phyloP scores from a whole-genome alignment of 2,113 vertebrate species.

The Carassius auratus region DNA sequence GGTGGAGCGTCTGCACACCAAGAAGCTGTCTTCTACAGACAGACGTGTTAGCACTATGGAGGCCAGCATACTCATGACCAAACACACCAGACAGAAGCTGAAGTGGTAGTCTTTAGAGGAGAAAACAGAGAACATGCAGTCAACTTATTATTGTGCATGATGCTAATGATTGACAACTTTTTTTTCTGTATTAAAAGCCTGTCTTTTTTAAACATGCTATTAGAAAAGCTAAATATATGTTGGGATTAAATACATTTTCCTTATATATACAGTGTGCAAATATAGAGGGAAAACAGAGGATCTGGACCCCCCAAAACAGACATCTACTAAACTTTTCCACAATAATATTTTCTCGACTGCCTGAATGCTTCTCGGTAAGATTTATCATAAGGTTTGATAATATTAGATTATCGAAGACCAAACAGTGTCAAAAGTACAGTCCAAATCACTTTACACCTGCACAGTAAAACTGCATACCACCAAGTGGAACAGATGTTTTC shows the following conservation, averaged over 20 bases:
- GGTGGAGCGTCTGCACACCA: slow-evolving; percentile 33
- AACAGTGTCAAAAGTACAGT: not conserved
- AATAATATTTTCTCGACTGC: not conserved
- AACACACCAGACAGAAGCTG: slow-evolving; percentile 67
- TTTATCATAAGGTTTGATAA: no score
- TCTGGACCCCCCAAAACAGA: not conserved
- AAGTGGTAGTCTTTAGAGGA: slow-evolving; percentile 71
- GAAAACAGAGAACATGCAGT: not conserved
- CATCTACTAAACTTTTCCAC: not conserved
- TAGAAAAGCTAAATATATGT: not conserved
- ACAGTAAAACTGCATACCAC: no score
- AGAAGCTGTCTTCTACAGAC: slow-evolving; percentile 56
- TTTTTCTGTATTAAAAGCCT: not conserved
- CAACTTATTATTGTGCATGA: not conserved
- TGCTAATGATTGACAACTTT: not conserved
- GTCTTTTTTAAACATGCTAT: not conserved
- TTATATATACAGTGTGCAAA: not conserved
- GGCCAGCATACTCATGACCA: slow-evolving; percentile 73
- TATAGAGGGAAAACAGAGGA: not conserved
- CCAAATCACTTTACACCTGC: not conserved
- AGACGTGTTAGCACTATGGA: slow-evolving; percentile 70
- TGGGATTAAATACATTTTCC: not conserved
- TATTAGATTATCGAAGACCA: not conserved
- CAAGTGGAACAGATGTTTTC: not conserved
- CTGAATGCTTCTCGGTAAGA: not conserved